Conservation (phyloP, 2,113 vertebrate species). For the Austrofundulus limnaeus region DNA sequence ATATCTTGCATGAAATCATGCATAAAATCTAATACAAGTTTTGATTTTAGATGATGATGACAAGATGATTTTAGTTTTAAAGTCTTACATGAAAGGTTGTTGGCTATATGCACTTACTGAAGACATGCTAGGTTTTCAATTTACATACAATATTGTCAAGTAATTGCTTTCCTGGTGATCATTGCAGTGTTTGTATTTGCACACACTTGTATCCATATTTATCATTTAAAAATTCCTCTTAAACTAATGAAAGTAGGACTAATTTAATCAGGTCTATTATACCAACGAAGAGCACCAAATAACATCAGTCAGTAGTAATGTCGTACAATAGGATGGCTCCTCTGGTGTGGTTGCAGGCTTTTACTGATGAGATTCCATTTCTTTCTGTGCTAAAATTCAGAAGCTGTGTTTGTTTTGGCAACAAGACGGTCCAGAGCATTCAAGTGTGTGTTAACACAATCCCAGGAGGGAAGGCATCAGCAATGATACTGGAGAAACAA, state of each 20-base stretch:
- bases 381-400: not conserved
- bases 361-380: not conserved
- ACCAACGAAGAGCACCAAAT: not conserved
- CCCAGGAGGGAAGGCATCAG: not conserved
- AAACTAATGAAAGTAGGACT: not conserved
- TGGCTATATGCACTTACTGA: too few species aligned
- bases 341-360: too few species aligned
- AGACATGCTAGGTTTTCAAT: too few species aligned
- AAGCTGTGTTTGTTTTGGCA: conserved; percentile 1
- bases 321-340: not conserved
- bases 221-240: not conserved
- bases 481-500: conserved; percentile 1
- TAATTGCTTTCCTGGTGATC: not conserved
- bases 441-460: conserved; percentile 1
- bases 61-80: too few species aligned
- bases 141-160: too few species aligned
- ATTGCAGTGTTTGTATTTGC: not conserved
- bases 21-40: too few species aligned
- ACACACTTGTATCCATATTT: not conserved
- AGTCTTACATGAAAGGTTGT: too few species aligned
- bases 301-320: not conserved
- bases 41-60: too few species aligned
- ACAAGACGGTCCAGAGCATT: not conserved
- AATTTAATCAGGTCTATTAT: not conserved
- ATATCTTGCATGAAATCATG: too few species aligned